Base-by-base conservation (phyloP, 2,888 invertebrate species). In the Synanthedon andrenaeformis region DNA sequence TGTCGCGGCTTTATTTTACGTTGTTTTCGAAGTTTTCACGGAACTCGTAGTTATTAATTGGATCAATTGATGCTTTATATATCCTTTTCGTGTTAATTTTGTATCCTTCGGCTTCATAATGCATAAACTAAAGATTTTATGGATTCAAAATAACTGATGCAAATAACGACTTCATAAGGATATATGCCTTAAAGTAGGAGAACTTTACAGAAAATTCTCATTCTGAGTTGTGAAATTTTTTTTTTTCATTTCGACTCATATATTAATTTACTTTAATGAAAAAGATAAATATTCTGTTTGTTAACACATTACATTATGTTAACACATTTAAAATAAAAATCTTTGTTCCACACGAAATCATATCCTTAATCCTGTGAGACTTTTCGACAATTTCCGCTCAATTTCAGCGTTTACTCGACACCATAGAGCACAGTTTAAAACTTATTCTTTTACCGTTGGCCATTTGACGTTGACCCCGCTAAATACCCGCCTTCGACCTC, bases 351-450 rank as follows among this genome's bases (percentile, higher is more conserved):
- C 45, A 45, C 45, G 45, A 41, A 51, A 51, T 51, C 51, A 51
- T 41, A 51, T 35, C 41, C 51, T 35, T 51, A 51, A 51, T 51
- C 51, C n/a, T 3, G 12, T 52, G 53, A 55, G 57, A 57, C 55
- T 52, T 56, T 55, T 62, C 58, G 62, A 60, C 65, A 70, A 70
- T 72, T 72, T 69, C 71, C 70, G 68, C 71, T 71, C 70, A 70
- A 74, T 75, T 73, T 70, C 65, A 65, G 54, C 69, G 65, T 70
- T 74, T 72, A 70, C 63, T 57, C 65, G 63, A 71, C 71, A 68
- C 69, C 68, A 61, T 65, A 62, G 62, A 64, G 66, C 64, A 62
- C 12, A 51, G 63, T 69, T 72, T 68, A 65, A 70, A 73, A 76
- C 74, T 72, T 70, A 70, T 73, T 71, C 66, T 66, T 70, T 62